Base-by-base conservation (phyloP, 2,888 invertebrate genomes). In the Dryococelus australis region DNA sequence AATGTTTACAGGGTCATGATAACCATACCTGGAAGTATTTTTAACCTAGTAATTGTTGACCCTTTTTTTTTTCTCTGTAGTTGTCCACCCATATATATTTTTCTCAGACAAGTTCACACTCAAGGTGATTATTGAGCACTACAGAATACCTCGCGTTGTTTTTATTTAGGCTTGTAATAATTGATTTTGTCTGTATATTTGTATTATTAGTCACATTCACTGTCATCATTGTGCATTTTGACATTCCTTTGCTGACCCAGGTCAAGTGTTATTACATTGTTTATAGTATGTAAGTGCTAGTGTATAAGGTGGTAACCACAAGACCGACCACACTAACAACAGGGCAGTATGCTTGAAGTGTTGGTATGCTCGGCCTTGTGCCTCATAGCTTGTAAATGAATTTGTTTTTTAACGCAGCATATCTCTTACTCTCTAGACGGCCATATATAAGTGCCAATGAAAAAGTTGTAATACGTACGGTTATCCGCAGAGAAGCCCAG, bases 211-310 rank as follows among this genome's bases (percentile, higher is more conserved):
- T 83, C 83, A 78, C 84, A 86, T 87, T 83, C 87, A 88, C 87
- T 87, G 78, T 86, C 87, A 86, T 88, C 84, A 86, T 78, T 86
- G 85, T 87, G 86, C 85, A 85, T 89, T 90, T 91, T 91, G 91
- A 91, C 91, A 91, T 91, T 91, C 88, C 90, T 91, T 91, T 91
- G 91, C 91, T 91, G 91, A 90, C 80, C 43, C 16, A 80, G 20
- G 20, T 35, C 28, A 83, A 83, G 43, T 83, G 43, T 83, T 83
- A 8, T 83, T 83, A 35, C 43, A 28, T 83, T 35, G 78, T 84
- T 83, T 65, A 27, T 87, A 85, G 87, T 35, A 10, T 26, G 20
- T 87, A 87, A 85, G 87, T 28, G 8, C 28, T 87, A 86, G 87
- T 79, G 26, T 53, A 51, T 87, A 88, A 86, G 86, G 81, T 87